phyloP scores from a whole-genome alignment of 1,140 invertebrate species.

The Olivierus martensii region DNA sequence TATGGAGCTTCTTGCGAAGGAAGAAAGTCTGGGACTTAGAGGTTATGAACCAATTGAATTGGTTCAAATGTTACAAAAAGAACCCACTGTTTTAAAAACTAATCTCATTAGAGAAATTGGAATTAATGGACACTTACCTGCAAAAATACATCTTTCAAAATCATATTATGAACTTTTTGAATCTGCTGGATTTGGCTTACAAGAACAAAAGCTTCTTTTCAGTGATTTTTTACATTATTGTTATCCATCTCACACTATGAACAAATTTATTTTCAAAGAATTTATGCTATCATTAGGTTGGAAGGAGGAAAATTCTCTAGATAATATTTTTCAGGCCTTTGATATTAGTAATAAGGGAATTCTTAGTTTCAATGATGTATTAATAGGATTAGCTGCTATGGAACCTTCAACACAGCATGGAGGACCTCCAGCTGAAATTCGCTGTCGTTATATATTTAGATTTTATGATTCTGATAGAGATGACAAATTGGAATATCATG shows the following conservation, averaged over 20 bases:
- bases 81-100: too few species aligned
- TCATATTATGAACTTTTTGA: background rate
- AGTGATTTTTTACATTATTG: conserved; percentile 11
- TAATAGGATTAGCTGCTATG: conserved; percentile 38
- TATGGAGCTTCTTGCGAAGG: too few species aligned
- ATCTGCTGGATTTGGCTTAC: background rate
- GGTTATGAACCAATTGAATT: too few species aligned
- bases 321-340: conserved; percentile 28
- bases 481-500: conserved; percentile 29
- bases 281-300: conserved; percentile 5
- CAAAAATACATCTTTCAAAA: too few species aligned
- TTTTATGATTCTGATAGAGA: conserved; percentile 37
- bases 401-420: conserved; percentile 41
- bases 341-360: conserved; percentile 28
- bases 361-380: conserved; percentile 34
- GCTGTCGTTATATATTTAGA: conserved; percentile 41
- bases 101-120: too few species aligned
- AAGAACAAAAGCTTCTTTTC: conserved; percentile 5
- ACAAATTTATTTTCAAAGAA: conserved; percentile 4
- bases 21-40: too few species aligned
- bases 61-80: too few species aligned
- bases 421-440: conserved; percentile 38
- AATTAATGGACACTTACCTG: too few species aligned
- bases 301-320: background rate
- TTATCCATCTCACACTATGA: conserved; percentile 11